Evolutionary conservation across 2,888 invertebrate species (phyloP), one percentile per base, ranked within the genome.

Genomic region (Cheilosia impressa): DNA sequence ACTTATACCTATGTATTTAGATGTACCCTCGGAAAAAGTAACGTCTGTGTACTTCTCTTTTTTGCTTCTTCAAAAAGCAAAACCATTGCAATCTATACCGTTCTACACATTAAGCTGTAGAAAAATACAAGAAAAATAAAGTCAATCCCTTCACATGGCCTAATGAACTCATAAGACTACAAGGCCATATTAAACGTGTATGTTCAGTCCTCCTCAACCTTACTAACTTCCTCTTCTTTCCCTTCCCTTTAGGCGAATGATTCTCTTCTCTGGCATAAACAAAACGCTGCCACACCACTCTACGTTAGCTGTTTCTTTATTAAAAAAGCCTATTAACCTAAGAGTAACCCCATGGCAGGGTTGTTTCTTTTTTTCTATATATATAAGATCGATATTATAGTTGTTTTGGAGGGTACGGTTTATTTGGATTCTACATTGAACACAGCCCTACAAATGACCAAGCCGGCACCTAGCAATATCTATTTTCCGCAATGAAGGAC

Each of bases 91-190:
- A 31, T 9, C 31, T 9, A 24, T 24, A 31, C 17, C 38, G 9
- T 68, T 22, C 43, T 27, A 15, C 1, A 50, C 52, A 72, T 58
- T 43, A 34, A 73, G 66, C 43, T 22, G n/a, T 22, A 27, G 57
- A 65, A 79, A 84, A 31, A 41, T 47, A 60, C 24, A 66, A 65
- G 15, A 38, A 55, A 77, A 69, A 77, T 58, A 82, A 77, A 85
- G 76, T 80, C 76, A 85, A 85, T 85, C 85, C 85, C 76, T 85
- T 85, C 65, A 85, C 85, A 85, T 85, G 85, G 85, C 85, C 81
- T 85, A 85, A 85, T 85, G 85, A 85, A 81, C 85, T 81, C 81
- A 68, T 77, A 57, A 66, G 80, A 63, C 85, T 81, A 43, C 85
- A 85, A 85, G 85, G 85, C 76, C 85, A 81, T 55, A 72, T 68